Evolutionary conservation across 2,797 vertebrate species (phyloP).

Genomic region (Nannoperca australis): DNA sequence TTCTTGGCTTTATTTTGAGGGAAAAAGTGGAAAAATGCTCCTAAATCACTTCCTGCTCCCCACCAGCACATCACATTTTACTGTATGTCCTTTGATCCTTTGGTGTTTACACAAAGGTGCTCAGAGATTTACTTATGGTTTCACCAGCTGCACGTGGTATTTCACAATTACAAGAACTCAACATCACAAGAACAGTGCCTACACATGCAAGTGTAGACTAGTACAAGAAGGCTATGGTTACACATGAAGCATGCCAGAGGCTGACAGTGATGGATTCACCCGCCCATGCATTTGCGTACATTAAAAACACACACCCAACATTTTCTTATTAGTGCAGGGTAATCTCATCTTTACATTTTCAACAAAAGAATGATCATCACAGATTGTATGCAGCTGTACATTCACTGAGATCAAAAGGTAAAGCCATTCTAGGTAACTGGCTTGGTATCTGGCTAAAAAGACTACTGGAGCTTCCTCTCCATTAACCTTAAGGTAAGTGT

Average conservation of each 20-base stretch:
- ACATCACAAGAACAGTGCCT: conserved; percentile 36
- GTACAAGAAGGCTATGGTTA: conserved; percentile 32
- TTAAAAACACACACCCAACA: conserved; percentile 41
- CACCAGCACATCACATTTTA: conserved; percentile 16
- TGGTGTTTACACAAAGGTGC: conserved; percentile 22
- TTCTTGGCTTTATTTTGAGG: neutral
- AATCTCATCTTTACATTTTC: conserved; percentile 48
- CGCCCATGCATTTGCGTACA: conserved; percentile 55
- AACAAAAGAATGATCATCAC: conserved; percentile 39
- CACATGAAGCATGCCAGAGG: conserved; percentile 38
- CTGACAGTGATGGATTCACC: conserved; percentile 62
- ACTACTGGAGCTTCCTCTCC: conserved; percentile 19
- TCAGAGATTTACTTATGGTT: conserved; percentile 35
- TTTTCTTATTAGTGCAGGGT: conserved; percentile 17
- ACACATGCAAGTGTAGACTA: conserved; percentile 55
- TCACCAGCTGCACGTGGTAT: conserved; percentile 31
- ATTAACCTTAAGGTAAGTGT: conserved; percentile 70
- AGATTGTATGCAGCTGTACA: conserved; percentile 30
- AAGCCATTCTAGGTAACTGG: conserved; percentile 22
- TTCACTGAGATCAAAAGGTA: conserved; percentile 36
- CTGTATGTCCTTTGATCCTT: conserved; percentile 14
- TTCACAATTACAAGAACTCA: conserved; percentile 49
- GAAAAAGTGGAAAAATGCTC: neutral
- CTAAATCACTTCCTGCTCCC: conserved; percentile 20
- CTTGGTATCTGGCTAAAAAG: conserved; percentile 45